Evolutionary conservation across 2,113 vertebrate species (phyloP).

Genomic region (Sylvilagus bachmani): DNA sequence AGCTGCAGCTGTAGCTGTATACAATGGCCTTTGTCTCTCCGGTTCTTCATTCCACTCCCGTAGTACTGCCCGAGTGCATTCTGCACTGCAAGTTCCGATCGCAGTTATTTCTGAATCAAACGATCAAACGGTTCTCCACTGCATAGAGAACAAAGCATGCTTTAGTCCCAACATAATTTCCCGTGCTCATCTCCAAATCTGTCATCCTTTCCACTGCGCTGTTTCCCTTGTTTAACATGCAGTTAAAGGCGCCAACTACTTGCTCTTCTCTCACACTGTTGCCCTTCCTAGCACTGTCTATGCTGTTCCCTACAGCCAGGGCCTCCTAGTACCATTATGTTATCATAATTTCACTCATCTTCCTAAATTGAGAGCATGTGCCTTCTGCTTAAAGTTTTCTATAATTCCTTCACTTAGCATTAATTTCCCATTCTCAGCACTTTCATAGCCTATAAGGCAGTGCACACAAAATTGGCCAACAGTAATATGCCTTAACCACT

Average conservation of each 20-base stretch:
- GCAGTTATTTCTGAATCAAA: not conserved
- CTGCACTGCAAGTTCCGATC: not conserved
- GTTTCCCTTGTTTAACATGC: not conserved
- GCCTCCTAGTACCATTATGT: not conserved
- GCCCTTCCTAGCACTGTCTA: not conserved
- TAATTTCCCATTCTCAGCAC: not conserved
- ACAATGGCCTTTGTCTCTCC: not conserved
- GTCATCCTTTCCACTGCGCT: not conserved
- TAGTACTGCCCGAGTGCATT: not conserved
- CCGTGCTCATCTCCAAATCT: not conserved
- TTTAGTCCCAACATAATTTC: not conserved
- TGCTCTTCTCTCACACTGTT: not conserved
- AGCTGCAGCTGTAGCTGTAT: not conserved
- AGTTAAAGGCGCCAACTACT: not conserved
- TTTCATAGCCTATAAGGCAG: not conserved
- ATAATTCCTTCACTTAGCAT: not conserved
- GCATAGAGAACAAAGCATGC: not conserved
- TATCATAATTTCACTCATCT: not conserved
- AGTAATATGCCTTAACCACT: not conserved
- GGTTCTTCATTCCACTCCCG: not conserved
- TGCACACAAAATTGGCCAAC: not conserved
- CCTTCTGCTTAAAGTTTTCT: not conserved
- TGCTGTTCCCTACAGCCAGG: not conserved
- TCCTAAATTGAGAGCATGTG: not conserved
- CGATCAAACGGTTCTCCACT: not conserved